Conservation (phyloP, 2,797 vertebrate species). For the Peromyscus aztecus region DNA sequence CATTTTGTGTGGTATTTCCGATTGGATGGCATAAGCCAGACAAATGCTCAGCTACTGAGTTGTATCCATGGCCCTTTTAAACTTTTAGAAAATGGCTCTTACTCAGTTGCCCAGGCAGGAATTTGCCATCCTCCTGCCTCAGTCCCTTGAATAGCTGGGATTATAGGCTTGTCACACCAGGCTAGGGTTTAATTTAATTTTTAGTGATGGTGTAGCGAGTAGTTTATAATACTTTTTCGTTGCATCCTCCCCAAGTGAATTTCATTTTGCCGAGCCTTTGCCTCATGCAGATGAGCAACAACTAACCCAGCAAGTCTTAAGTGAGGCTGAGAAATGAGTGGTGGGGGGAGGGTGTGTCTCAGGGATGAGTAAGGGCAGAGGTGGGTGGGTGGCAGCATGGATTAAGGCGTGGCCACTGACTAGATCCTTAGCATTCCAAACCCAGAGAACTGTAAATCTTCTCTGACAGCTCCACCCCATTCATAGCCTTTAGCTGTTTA, state of each 20-base stretch:
- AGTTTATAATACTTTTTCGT: not conserved
- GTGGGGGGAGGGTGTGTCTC: not conserved
- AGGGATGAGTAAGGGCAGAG: not conserved
- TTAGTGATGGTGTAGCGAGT: not conserved
- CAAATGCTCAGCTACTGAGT: not conserved
- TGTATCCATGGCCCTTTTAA: not conserved
- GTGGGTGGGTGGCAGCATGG: not conserved
- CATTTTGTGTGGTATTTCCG: not conserved
- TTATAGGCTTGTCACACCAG: not conserved
- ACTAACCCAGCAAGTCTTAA: not conserved
- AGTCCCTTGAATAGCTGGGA: not conserved
- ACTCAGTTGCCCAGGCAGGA: not conserved
- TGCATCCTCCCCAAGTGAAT: not conserved
- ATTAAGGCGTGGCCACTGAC: constrained; percentile 11
- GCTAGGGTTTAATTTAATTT: not conserved
- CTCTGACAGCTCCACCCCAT: not conserved
- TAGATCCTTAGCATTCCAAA: not conserved
- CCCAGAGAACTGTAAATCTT: not conserved
- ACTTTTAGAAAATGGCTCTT: not conserved
- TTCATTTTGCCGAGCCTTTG: not conserved
- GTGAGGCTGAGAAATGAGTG: not conserved
- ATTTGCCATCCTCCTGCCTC: not conserved
- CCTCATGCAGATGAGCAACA: not conserved
- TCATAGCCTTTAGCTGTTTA: constrained; percentile 34
- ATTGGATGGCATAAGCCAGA: not conserved